Conservation (phyloP, 2,888 invertebrate species). For the Euclidia mi region DNA sequence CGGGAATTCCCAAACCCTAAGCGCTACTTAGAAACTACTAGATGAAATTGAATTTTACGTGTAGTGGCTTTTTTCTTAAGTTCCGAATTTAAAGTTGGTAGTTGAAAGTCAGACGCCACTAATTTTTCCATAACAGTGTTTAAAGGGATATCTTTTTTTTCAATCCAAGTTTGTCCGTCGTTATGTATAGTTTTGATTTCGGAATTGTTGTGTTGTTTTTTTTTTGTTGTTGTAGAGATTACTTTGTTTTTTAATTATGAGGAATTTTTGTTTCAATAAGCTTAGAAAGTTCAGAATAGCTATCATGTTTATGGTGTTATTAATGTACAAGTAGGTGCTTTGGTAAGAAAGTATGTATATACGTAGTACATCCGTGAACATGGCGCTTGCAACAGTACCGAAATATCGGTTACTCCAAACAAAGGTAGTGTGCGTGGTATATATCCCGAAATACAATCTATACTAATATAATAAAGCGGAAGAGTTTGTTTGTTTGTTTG, state of each 20-base stretch:
- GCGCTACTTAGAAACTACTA: constrained; percentile 14
- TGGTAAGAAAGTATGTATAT: too few species aligned
- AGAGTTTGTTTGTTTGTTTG: too few species aligned
- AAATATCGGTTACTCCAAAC: too few species aligned
- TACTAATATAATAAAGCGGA: too few species aligned
- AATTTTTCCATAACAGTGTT: constrained; percentile 49
- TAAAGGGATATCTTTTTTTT: constrained; percentile 37
- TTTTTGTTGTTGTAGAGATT: constrained; percentile 6
- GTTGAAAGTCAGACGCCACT: constrained; percentile 31
- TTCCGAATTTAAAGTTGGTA: constrained; percentile 42
- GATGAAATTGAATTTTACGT: constrained; percentile 14
- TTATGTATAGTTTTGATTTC: constrained; percentile 26
- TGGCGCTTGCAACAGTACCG: too few species aligned
- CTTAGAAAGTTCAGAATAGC: background rate
- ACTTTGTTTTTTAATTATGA: constrained; percentile 19
- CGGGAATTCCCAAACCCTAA: too few species aligned
- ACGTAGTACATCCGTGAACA: too few species aligned
- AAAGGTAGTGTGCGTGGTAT: too few species aligned
- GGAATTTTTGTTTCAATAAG: background rate
- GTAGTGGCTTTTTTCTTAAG: constrained; percentile 3
- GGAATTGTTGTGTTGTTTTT: constrained; percentile 10
- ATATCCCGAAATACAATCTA: too few species aligned
- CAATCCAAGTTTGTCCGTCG: constrained; percentile 36
- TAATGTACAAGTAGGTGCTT: too few species aligned
- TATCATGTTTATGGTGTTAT: too few species aligned